Evolutionary conservation across 2,113 vertebrate genomes (phyloP).

Genomic region (Thryonomys swinderianus): DNA sequence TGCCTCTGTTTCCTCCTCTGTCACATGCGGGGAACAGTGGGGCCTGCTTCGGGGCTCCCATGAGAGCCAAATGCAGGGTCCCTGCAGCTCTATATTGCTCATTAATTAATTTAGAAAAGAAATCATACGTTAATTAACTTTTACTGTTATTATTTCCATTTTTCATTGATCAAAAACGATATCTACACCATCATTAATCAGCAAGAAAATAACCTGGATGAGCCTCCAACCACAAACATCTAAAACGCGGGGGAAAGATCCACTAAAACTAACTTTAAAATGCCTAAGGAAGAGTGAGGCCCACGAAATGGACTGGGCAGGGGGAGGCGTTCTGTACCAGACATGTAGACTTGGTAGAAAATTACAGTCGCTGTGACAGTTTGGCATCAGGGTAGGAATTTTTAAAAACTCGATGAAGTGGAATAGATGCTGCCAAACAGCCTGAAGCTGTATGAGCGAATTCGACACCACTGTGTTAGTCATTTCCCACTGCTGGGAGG

Average conservation of each 20-base stretch:
- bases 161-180: background rate
- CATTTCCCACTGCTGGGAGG: background rate
- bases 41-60: background rate
- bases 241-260: background rate
- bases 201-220: background rate
- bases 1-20: background rate
- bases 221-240: background rate
- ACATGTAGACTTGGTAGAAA: background rate
- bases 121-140: background rate
- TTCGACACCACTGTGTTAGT: background rate
- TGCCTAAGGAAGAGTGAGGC: background rate
- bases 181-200: background rate
- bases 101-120: background rate
- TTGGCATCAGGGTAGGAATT: background rate
- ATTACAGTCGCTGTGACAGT: background rate
- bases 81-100: background rate
- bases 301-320: background rate
- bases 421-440: background rate
- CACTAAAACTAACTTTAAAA: background rate
- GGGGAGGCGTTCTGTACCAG: background rate
- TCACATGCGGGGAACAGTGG: background rate
- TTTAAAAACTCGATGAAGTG: background rate
- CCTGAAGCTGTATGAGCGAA: background rate
- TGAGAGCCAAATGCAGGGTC: background rate
- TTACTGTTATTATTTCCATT: background rate